Evolutionary conservation across 2,113 vertebrate genomes (phyloP).

Genomic region (Antechinus flavipes): DNA sequence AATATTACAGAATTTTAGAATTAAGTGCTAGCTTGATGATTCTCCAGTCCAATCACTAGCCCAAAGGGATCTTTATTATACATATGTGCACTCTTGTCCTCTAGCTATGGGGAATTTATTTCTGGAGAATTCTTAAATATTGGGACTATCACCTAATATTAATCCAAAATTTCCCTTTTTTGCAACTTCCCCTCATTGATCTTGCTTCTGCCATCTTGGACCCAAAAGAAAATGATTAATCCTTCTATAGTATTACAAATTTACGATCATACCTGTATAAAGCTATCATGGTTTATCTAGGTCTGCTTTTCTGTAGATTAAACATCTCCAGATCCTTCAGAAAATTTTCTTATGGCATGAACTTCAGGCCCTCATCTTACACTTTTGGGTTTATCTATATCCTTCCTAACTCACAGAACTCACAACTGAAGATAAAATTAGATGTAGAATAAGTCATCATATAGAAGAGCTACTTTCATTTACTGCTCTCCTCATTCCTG

Average conservation of each 20-base stretch:
- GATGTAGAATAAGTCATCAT: neutral
- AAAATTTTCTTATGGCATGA: neutral
- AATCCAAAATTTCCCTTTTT: neutral
- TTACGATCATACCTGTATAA: neutral
- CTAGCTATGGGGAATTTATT: neutral
- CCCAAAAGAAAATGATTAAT: neutral
- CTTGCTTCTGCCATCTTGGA: neutral
- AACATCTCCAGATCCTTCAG: neutral
- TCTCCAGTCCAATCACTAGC: neutral
- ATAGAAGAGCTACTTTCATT: neutral
- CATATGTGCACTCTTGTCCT: neutral
- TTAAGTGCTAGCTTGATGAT: neutral
- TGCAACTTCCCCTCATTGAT: neutral
- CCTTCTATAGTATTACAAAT: neutral
- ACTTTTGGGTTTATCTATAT: neutral
- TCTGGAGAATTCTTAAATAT: neutral
- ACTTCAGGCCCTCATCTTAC: neutral
- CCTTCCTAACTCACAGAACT: neutral
- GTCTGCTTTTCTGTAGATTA: neutral
- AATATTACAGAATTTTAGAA: neutral
- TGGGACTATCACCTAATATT: neutral
- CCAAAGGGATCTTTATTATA: neutral
- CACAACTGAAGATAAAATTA: neutral
- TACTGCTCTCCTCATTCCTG: neutral
- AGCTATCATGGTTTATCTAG: accelerated